Evolutionary conservation across 2,888 invertebrate species (phyloP).

Genomic region (Sarcophaga variegata): DNA sequence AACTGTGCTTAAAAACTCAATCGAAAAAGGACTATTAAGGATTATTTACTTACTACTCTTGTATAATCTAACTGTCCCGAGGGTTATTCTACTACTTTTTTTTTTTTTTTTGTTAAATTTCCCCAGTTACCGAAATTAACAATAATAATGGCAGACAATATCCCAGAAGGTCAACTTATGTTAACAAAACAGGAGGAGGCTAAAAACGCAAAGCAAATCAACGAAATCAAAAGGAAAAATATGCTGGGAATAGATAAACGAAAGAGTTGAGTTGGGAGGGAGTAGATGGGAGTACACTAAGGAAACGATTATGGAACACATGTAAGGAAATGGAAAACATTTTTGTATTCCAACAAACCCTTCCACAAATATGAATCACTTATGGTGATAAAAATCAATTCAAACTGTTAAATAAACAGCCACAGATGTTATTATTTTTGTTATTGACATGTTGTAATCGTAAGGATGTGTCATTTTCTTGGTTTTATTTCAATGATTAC

Average conservation of each 20-base stretch:
- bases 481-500: too few relatives aligned
- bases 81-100: background rate
- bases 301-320: background rate
- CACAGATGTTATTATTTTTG: too few relatives aligned
- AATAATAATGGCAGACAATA: background rate
- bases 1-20: background rate
- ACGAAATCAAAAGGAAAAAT: background rate
- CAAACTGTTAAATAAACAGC: too few relatives aligned
- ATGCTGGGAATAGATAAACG: background rate
- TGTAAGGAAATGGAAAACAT: background rate
- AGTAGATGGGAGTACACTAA: background rate
- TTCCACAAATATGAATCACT: too few relatives aligned
- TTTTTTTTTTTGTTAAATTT: background rate
- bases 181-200: background rate
- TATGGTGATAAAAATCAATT: too few relatives aligned
- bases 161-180: background rate
- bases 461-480: too few relatives aligned
- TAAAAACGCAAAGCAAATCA: background rate
- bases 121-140: background rate
- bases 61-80: background rate
- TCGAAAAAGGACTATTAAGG: constrained; percentile 11
- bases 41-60: constrained; percentile 10
- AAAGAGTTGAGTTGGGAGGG: background rate
- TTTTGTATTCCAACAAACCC: background rate
- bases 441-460: too few relatives aligned